Evolutionary conservation across 2,113 vertebrate species (phyloP).

Genomic region (Podocnemis expansa): DNA sequence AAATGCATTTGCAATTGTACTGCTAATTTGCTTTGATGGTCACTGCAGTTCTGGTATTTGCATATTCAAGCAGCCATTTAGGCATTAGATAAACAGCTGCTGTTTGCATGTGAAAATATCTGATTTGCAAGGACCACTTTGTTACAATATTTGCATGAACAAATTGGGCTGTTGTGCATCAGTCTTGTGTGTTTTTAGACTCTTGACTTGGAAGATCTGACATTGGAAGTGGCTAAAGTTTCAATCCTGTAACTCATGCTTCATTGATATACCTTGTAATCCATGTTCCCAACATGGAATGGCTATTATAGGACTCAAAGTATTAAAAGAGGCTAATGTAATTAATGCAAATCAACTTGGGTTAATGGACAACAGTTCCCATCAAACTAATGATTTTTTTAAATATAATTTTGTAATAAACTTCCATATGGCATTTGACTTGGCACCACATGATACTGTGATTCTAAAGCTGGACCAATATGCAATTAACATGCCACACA

Average conservation of each 20-base stretch:
- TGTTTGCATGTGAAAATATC: neutral
- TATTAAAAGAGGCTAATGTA: neutral
- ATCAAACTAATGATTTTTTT: neutral
- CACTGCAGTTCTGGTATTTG: neutral
- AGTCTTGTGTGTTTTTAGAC: neutral
- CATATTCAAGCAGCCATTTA: neutral
- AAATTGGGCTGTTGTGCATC: neutral
- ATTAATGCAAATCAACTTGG: neutral
- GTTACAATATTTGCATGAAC: neutral
- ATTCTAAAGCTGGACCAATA: neutral
- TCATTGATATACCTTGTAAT: neutral
- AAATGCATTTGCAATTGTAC: neutral
- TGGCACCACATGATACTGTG: neutral
- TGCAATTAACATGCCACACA: neutral
- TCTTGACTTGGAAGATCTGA: neutral
- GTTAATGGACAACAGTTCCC: neutral
- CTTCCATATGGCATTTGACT: neutral
- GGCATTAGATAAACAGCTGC: neutral
- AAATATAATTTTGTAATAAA: neutral
- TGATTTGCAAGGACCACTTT: neutral
- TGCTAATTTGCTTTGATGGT: neutral
- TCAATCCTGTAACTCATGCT: neutral
- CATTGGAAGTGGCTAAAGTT: neutral
- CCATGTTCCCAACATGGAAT: neutral
- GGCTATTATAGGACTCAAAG: neutral